Evolutionary conservation across 92 coral and sea anemone genomes (phyloP), one percentile per base, ranked within the genome.

Genomic region (Umimayanthus kanabou): DNA sequence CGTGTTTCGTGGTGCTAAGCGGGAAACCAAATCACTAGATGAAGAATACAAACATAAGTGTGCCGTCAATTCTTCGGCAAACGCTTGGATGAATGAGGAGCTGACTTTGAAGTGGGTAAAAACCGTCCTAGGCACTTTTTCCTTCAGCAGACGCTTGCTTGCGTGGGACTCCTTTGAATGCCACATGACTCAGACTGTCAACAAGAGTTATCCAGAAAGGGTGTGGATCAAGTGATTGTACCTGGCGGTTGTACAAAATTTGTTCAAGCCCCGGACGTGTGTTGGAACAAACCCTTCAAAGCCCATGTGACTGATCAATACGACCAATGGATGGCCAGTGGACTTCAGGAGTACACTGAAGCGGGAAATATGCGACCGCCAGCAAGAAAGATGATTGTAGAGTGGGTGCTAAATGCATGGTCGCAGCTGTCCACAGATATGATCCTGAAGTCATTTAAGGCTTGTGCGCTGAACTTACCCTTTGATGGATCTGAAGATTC

Each of bases 101-200:
- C n/a, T n/a, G n/a, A n/a, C n/a, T n/a, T n/a, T n/a, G n/a, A n/a
- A n/a, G n/a, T 71, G 92, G 86, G 90, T 90, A 42, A 45, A 76
- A 89, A 77, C 50, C 33, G 92, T 89, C 29, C 73, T 57, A 1
- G 76, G 87, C 0, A 71, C 82, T 15, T 87, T 87, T 87, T 86
- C 90, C 8, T 90, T 90, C 76, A 90, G 67, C 61, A 45, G 82
- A 73, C 85, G 85, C 80, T 43, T 84, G 50, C 86, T 91, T 43
- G 93, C 93, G 14, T 91, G 93, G 93, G 91, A 88, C 91, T 91
- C 93, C 7, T 90, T 82, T 64, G 76, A 92, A 71, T 92, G 93
- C 82, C 95, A 90, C 73, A 89, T 87, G 89, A 85, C 76, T 73
- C 89, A 92, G 39, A 87, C 81, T 61, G 89, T 81, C 80, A 82